A percentile compares a stretch with the other conserved stretches of the same genome.
These are phyloP conservation scores for Parthenolecanium corni DNA, from an alignment of 2,888 invertebrate species.

Conservation along the genomic window DNA sequence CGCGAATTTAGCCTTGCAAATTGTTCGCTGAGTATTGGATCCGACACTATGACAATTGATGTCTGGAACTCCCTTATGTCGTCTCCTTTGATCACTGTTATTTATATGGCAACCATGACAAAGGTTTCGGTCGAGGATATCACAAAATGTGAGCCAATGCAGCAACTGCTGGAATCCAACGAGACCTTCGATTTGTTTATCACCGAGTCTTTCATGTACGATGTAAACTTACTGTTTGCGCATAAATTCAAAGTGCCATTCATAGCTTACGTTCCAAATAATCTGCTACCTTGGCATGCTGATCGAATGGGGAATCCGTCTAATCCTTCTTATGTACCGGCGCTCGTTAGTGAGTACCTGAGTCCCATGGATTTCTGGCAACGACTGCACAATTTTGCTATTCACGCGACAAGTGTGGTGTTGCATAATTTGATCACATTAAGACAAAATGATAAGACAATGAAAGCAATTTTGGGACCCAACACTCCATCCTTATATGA, in stretches of 20 bases:
- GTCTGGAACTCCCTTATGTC: background rate
- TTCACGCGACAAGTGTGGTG: background rate
- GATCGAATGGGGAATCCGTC: conserved; percentile 32
- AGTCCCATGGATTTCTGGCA: conserved; percentile 1
- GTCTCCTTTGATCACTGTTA: too few species aligned
- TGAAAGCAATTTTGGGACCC: background rate
- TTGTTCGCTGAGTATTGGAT: background rate
- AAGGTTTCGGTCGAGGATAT: background rate
- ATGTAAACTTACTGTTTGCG: conserved; percentile 32
- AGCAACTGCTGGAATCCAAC: background rate
- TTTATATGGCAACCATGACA: background rate
- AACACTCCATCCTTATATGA: background rate
- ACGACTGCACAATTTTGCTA: background rate
- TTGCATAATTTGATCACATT: background rate
- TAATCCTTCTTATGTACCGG: conserved; percentile 34
- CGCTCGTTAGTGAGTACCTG: conserved; percentile 31
- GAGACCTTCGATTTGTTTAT: conserved; percentile 33
- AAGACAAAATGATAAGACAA: background rate
- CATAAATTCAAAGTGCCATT: conserved; percentile 32
- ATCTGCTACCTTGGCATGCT: conserved; percentile 32
- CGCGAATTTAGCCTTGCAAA: background rate
- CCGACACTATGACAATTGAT: background rate
- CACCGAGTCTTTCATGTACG: conserved; percentile 33
- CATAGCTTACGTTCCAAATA: conserved; percentile 31
- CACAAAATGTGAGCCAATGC: conserved; percentile 4